These are phyloP conservation scores for Mechanitis messenoides DNA, from an alignment of 2,888 invertebrate genomes.

Conservation along the genomic window DNA sequence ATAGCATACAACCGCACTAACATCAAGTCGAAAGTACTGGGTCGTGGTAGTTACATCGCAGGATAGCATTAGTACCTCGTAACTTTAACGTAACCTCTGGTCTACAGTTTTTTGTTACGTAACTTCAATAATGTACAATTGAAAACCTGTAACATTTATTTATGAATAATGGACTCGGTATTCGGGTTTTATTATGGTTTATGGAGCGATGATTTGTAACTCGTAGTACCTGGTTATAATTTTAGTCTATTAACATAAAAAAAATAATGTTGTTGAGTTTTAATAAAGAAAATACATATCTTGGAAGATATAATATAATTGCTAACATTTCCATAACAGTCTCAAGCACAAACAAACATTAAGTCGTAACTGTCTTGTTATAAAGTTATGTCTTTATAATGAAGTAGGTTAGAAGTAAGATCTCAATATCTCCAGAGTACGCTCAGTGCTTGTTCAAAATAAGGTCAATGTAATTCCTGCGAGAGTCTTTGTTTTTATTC, in stretches of 20 bases:
- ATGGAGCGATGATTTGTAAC: slow-evolving; percentile 11
- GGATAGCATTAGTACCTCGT: slow-evolving; percentile 26
- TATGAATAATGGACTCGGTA: slow-evolving; percentile 27
- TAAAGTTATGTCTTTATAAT: no score
- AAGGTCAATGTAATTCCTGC: neutral
- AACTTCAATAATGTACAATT: slow-evolving; percentile 38
- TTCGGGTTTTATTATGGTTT: slow-evolving; percentile 1
- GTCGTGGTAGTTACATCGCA: slow-evolving; percentile 18
- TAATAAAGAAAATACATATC: no score
- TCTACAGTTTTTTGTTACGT: slow-evolving; percentile 35
- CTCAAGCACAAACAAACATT: no score
- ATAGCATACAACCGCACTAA: neutral
- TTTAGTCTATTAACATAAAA: no score
- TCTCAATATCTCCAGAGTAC: no score
- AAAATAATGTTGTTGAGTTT: no score
- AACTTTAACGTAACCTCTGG: slow-evolving; percentile 33
- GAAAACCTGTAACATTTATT: slow-evolving; percentile 35
- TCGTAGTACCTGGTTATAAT: no score
- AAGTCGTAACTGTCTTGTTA: no score
- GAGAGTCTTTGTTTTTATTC: neutral
- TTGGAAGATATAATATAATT: neutral
- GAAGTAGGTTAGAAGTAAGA: no score
- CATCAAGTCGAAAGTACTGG: neutral
- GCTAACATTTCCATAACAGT: no score
- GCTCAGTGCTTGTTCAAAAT: neutral